Conservation (phyloP, 2,797 vertebrate species). For the Bovichtus variegatus region DNA sequence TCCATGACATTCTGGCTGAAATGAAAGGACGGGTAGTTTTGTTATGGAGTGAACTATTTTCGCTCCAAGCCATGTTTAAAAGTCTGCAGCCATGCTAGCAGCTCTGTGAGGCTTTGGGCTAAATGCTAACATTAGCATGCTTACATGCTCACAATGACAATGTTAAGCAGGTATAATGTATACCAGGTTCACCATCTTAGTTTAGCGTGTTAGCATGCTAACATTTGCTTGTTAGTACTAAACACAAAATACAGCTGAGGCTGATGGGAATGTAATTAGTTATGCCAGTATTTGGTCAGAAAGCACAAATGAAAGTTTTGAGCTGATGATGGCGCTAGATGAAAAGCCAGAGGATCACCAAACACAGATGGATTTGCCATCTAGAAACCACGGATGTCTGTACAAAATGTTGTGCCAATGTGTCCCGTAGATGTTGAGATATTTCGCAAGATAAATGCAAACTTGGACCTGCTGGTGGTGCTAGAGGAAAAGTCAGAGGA, state of each 20-base stretch:
- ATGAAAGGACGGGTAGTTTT: neutral
- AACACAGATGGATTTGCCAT: neutral
- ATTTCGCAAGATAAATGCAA: neutral
- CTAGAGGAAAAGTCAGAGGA: neutral
- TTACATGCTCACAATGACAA: neutral
- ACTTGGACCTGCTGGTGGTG: neutral
- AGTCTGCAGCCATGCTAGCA: neutral
- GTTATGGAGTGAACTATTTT: slow-evolving; percentile 1
- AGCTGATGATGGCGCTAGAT: too few species aligned
- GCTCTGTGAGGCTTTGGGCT: neutral
- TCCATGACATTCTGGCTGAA: slow-evolving; percentile 1
- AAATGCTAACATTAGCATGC: neutral
- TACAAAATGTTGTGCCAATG: neutral
- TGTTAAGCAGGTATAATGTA: neutral
- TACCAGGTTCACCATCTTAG: neutral
- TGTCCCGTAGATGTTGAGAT: neutral
- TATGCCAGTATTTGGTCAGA: neutral
- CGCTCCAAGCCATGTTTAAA: neutral
- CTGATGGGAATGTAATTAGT: neutral
- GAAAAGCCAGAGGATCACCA: neutral
- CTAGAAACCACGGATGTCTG: neutral
- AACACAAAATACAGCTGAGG: neutral
- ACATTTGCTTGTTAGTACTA: neutral
- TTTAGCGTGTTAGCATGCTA: neutral
- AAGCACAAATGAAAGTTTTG: neutral